Evolutionary conservation across 2,797 vertebrate genomes (phyloP), one percentile per base, ranked within the genome.

Genomic region (Diceros bicornis): DNA sequence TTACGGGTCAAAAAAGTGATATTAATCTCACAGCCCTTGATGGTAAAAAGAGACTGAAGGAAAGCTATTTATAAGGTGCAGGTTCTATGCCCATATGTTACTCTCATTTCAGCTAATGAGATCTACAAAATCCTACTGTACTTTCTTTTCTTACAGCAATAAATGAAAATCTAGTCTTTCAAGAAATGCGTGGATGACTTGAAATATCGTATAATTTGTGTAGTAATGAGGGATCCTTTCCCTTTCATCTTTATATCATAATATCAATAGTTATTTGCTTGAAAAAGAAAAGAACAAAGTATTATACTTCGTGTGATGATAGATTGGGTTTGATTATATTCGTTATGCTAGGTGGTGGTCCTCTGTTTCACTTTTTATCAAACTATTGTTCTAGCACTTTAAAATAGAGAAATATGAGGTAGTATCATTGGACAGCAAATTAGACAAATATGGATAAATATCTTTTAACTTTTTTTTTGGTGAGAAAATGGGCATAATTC

Each of bases 371-470:
- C 11, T 57, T 71, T 84, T 87, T 91, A 77, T 21, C 59, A 94
- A 94, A 50, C 23, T 9, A 57, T 79, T 90, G 25, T 20, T 71
- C 74, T 78, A 82, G 29, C 11, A 20, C 81, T 93, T 44, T 77
- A 41, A 91, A 92, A 89, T 52, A 71, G 47, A 78, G 74, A 97
- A 89, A 57, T 85, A 82, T 50, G 92, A 92, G 61, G 1, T 69
- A 37, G 25, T 55, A 17, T 59, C n/a, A 17, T 91, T 96, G 52
- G n/a, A 55, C 93, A 91, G 96, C 32, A 96, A 88, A 92, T 96
- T 82, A 75, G 52, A 91, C 57, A 94, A 68, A 12, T 75, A 66
- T 47, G 14, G 41, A 18, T 59, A 95, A 83, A 44, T 91, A 71
- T 44, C 52, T 52, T 92, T 92, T 89, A 83, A 44, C 32, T 68